Conservation (phyloP, 2,113 vertebrate genomes). For the Turnix velox region DNA sequence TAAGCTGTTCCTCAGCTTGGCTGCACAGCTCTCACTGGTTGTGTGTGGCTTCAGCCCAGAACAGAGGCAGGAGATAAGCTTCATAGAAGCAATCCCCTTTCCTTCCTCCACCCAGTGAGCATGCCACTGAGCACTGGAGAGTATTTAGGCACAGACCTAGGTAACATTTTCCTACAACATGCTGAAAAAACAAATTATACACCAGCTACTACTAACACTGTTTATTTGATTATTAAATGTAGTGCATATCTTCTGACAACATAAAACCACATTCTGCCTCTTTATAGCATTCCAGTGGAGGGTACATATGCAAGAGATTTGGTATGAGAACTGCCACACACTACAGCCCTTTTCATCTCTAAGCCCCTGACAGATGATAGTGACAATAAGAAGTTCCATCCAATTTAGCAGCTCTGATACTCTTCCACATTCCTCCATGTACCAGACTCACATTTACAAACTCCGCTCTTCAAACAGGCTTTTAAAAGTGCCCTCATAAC, state of each 20-base stretch:
- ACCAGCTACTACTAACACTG: neutral
- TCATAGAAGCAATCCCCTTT: neutral
- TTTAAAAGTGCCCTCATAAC: neutral
- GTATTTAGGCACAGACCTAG: neutral
- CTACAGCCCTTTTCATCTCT: neutral
- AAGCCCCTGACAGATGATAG: neutral
- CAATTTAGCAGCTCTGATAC: neutral
- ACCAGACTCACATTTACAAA: neutral
- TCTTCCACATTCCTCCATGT: neutral
- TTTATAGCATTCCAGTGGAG: neutral
- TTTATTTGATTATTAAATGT: neutral
- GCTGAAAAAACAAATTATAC: neutral
- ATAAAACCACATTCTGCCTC: neutral
- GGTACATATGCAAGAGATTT: neutral
- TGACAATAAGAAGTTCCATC: neutral
- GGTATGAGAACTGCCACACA: neutral
- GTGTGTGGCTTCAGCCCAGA: neutral
- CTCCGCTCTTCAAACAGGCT: neutral
- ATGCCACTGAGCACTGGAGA: neutral
- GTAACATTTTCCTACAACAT: neutral
- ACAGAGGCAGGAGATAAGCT: neutral
- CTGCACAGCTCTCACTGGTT: neutral
- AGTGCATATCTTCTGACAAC: neutral
- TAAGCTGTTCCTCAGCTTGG: neutral
- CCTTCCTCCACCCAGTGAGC: neutral